Evolutionary conservation across 1,140 invertebrate genomes (phyloP).

Genomic region (Cyclargus thomasi): DNA sequence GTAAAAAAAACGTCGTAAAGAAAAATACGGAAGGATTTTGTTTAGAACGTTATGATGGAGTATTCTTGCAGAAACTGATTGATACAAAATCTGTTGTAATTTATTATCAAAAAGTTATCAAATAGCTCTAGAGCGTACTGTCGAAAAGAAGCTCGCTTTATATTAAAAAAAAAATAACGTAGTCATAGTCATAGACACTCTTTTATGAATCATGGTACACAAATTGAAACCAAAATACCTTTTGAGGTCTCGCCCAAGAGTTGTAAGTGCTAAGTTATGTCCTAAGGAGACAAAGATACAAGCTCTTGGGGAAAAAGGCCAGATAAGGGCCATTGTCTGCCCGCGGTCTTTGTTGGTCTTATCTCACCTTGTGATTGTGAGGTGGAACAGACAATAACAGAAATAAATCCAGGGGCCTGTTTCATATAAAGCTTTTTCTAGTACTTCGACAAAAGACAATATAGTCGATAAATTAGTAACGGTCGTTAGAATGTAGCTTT

Average conservation of each 20-base stretch:
- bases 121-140: no score
- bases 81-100: no score
- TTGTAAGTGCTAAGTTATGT: slow-evolving; percentile 4
- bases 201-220: not conserved
- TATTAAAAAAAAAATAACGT: no score
- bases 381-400: slow-evolving; percentile 2
- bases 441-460: not conserved
- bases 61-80: no score
- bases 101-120: no score
- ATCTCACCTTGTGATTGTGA: slow-evolving; percentile 3
- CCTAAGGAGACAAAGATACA: slow-evolving; percentile 9
- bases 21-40: no score
- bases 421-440: not conserved
- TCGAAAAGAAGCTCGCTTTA: no score
- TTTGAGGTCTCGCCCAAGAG: not conserved
- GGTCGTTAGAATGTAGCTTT: no score
- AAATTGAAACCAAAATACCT: not conserved
- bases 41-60: no score
- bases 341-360: slow-evolving; percentile 2
- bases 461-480: not conserved
- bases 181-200: no score
- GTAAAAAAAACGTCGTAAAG: no score
- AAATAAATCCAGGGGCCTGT: not conserved
- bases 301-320: slow-evolving; percentile 1
- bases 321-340: slow-evolving; percentile 11